phyloP scores from a whole-genome alignment of 2,113 vertebrate species.

The Coracopsis vasa region DNA sequence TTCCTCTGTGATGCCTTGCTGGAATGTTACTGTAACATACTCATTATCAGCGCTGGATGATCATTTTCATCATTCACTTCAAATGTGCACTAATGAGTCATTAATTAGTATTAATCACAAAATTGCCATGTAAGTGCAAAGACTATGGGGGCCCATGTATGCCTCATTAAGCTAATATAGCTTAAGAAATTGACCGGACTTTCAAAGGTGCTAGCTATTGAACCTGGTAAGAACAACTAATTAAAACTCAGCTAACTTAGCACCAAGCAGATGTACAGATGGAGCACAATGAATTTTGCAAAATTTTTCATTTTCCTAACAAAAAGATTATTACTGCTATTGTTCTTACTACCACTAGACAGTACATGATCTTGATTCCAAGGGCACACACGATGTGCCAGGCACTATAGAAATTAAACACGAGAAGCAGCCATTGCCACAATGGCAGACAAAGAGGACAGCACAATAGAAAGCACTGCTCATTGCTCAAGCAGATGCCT shows the following conservation, averaged over 20 bases:
- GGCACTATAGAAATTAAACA: neutral
- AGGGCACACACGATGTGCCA: neutral
- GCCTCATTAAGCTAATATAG: slow-evolving; percentile 57
- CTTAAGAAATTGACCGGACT: slow-evolving; percentile 45
- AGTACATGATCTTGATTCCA: neutral
- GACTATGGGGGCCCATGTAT: neutral
- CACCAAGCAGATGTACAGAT: neutral
- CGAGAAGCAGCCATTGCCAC: neutral
- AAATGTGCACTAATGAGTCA: slow-evolving; percentile 48
- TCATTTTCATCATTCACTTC: slow-evolving; percentile 61
- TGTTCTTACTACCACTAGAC: neutral
- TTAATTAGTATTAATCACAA: slow-evolving; percentile 74
- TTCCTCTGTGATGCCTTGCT: neutral
- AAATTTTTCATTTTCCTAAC: neutral
- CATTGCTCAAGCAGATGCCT: neutral
- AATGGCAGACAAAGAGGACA: neutral
- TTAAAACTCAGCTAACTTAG: neutral
- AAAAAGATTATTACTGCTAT: neutral
- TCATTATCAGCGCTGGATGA: slow-evolving; percentile 18
- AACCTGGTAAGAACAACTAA: neutral
- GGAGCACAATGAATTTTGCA: neutral
- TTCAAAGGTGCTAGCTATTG: neutral
- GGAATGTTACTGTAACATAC: neutral
- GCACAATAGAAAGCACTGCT: neutral
- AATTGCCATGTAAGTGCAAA: slow-evolving; percentile 51